Percentiles rank a stretch among this genome's conserved stretches.
Conservation (phyloP, 2,113 vertebrate genomes). For the Nibea coibor region DNA sequence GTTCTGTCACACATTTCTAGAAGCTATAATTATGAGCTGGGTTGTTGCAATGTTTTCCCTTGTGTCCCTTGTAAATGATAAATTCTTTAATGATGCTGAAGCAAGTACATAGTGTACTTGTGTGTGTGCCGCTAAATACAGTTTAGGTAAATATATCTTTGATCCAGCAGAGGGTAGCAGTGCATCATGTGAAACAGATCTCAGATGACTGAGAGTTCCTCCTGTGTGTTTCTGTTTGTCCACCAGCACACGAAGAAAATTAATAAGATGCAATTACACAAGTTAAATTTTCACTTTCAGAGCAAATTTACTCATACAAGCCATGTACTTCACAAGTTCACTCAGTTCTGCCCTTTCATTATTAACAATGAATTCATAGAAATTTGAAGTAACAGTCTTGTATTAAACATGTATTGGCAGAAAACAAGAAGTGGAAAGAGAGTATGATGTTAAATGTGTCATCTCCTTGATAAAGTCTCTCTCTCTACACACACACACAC, state of each 20-base stretch:
- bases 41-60: not conserved
- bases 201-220: not conserved
- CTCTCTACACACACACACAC: not conserved
- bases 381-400: not conserved
- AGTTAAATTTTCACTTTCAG: not conserved
- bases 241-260: not conserved
- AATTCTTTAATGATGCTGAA: not conserved
- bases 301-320: not conserved
- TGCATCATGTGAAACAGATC: not conserved
- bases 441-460: too few relatives aligned
- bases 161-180: conserved; percentile 64
- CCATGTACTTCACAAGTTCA: not conserved
- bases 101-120: not conserved
- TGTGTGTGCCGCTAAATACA: too few relatives aligned
- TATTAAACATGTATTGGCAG: not conserved
- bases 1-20: too few relatives aligned
- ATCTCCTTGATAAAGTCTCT: too few relatives aligned
- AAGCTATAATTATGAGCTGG: not conserved
- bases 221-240: not conserved
- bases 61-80: not conserved
- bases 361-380: not conserved
- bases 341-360: not conserved
- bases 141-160: not conserved
- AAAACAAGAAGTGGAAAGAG: not conserved
- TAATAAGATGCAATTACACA: not conserved